Evolutionary conservation across 2,888 invertebrate species (phyloP).

Genomic region (Lasioglossum oenotherae): DNA sequence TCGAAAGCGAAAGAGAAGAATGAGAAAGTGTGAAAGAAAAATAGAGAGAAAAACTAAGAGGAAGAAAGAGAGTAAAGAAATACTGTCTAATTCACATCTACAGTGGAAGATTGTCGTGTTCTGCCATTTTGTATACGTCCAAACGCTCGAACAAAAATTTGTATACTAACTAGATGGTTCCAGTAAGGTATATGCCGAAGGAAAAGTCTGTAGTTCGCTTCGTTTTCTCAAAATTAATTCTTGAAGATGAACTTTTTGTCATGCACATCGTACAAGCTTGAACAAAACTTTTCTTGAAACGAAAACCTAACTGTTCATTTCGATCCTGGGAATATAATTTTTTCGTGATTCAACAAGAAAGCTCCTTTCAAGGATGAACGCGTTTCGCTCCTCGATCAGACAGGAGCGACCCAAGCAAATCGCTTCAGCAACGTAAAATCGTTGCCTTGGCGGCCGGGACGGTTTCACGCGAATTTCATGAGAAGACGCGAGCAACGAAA

Average conservation of each 20-base stretch:
- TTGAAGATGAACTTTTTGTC: no score
- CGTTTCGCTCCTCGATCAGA: not conserved
- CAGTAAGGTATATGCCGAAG: no score
- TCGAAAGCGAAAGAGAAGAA: not conserved
- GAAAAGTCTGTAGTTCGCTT: no score
- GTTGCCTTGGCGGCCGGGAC: not conserved
- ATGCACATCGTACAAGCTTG: no score
- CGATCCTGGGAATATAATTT: not conserved
- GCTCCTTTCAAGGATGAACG: not conserved
- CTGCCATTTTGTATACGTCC: no score
- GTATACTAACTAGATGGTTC: no score
- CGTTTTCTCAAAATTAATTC: not conserved
- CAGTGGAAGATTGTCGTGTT: no score
- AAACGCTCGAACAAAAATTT: no score
- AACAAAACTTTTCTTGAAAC: no score
- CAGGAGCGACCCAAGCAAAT: not conserved
- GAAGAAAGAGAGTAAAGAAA: not conserved
- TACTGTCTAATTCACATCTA: no score
- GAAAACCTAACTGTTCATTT: not conserved
- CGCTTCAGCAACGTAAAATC: not conserved
- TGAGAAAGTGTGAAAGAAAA: not conserved
- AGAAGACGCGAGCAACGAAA: constrained; percentile 11
- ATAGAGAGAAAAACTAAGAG: not conserved
- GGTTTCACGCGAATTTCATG: not conserved
- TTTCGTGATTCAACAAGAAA: not conserved